These are phyloP conservation scores for Paraplagusia blochii DNA, from an alignment of 2,113 vertebrate species.

Conservation along the genomic window DNA sequence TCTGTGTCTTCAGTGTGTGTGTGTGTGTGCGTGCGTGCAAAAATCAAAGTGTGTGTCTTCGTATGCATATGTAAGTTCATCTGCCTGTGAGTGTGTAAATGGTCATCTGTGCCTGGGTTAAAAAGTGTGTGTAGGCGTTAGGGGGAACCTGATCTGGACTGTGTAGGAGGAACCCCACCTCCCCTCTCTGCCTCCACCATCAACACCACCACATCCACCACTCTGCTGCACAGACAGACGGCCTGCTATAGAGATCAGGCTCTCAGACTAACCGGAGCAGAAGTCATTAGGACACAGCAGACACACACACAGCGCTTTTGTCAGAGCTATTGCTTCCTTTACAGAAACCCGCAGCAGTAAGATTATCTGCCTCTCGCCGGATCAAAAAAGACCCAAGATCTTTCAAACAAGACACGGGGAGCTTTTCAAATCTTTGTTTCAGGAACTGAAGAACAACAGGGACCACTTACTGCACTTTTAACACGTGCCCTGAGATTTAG, in stretches of 20 bases:
- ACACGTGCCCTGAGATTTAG: slow-evolving; percentile 36
- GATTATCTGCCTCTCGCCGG: slow-evolving; percentile 53
- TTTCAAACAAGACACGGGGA: slow-evolving; percentile 44
- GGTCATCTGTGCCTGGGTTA: slow-evolving; percentile 58
- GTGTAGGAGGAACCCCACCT: slow-evolving; percentile 62
- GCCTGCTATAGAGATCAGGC: slow-evolving; percentile 75
- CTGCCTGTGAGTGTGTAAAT: slow-evolving; percentile 47
- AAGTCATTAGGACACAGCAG: slow-evolving; percentile 71
- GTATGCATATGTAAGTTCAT: slow-evolving; percentile 54
- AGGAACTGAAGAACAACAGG: slow-evolving; percentile 38
- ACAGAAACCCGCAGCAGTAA: slow-evolving; percentile 50
- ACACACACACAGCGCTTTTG: slow-evolving; percentile 45
- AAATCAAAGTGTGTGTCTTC: slow-evolving; percentile 28
- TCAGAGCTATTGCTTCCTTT: slow-evolving; percentile 54
- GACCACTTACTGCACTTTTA: slow-evolving; percentile 37
- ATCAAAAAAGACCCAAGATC: slow-evolving; percentile 47
- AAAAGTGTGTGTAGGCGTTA: slow-evolving; percentile 62
- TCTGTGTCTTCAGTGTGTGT: slow-evolving; percentile 29
- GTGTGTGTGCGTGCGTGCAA: not conserved
- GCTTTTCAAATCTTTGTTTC: slow-evolving; percentile 47
- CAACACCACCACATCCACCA: slow-evolving; percentile 33
- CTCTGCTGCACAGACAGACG: slow-evolving; percentile 58
- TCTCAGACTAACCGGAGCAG: slow-evolving; percentile 71
- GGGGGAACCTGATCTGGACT: slow-evolving; percentile 70
- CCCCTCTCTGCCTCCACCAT: not conserved